phyloP scores from a whole-genome alignment of 2,113 vertebrate species.

The Pogonocichla stellata region DNA sequence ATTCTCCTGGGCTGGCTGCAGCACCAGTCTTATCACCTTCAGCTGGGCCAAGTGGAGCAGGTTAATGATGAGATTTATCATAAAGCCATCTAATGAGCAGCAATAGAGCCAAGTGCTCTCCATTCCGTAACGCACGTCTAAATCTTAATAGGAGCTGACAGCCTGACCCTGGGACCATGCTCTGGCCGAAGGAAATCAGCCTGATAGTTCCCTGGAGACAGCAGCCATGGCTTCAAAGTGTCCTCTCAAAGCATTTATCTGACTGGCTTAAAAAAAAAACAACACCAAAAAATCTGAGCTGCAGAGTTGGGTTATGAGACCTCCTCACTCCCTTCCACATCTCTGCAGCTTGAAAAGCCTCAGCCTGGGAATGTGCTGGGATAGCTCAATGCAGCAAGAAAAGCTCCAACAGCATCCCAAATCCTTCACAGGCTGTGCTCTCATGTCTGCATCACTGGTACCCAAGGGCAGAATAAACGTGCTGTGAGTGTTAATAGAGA shows the following conservation, averaged over 20 bases:
- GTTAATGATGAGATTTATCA: constrained; percentile 13
- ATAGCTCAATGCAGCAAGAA: neutral
- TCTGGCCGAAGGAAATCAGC: constrained; percentile 20
- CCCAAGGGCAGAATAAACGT: fast-evolving
- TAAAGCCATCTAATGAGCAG: constrained; percentile 8
- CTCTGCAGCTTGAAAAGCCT: neutral
- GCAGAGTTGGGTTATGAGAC: neutral
- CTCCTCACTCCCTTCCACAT: neutral
- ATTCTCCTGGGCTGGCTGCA: neutral
- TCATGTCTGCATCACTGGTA: fast-evolving
- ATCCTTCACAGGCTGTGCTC: neutral
- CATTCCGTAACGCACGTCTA: neutral
- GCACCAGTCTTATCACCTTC: neutral
- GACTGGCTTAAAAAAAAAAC: neutral
- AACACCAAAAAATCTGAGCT: neutral
- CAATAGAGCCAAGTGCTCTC: neutral
- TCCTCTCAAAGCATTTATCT: constrained; percentile 2
- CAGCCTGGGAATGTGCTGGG: neutral
- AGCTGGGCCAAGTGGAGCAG: neutral
- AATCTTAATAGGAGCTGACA: constrained; percentile 2
- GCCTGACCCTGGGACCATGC: neutral
- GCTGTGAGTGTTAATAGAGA: neutral
- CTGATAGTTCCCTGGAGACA: constrained; percentile 15
- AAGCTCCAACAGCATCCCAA: neutral
- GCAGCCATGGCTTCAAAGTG: neutral